Conservation (phyloP, 1,140 invertebrate species). For the Phymastichus coffea region DNA sequence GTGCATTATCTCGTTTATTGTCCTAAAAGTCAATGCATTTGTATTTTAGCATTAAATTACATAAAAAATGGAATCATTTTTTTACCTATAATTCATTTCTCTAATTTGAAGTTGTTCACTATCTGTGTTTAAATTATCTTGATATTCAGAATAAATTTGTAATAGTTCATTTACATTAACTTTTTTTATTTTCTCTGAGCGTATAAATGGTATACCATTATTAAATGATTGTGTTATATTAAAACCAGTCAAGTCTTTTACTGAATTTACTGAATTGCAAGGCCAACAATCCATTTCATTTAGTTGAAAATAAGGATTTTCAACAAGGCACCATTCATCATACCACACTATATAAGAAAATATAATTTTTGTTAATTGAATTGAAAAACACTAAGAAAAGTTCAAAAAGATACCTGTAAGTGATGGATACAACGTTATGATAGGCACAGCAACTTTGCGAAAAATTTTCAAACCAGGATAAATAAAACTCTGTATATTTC, state of each 20-base stretch:
- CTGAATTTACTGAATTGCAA: slow-evolving; percentile 64
- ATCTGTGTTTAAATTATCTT: slow-evolving; percentile 58
- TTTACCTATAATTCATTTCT: slow-evolving; percentile 45
- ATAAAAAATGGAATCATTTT: slow-evolving; percentile 22
- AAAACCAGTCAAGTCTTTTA: slow-evolving; percentile 57
- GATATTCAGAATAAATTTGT: slow-evolving; percentile 53
- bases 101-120: slow-evolving; percentile 57
- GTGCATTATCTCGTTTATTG: slow-evolving; percentile 42
- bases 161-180: slow-evolving; percentile 46
- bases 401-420: slow-evolving; percentile 58
- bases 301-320: slow-evolving; percentile 74
- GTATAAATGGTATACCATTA: slow-evolving; percentile 46
- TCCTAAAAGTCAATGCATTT: slow-evolving; percentile 36
- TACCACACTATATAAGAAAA: slow-evolving; percentile 65
- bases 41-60: slow-evolving; percentile 14
- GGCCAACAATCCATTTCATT: slow-evolving; percentile 76
- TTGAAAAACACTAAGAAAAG: not conserved
- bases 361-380: slow-evolving; percentile 17
- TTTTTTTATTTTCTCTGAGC: slow-evolving; percentile 34
- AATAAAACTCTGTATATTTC: slow-evolving; percentile 69
- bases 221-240: slow-evolving; percentile 47
- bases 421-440: slow-evolving; percentile 63
- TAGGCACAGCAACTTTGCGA: slow-evolving; percentile 63
- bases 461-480: slow-evolving; percentile 66
- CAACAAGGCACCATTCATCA: slow-evolving; percentile 75